These are phyloP conservation scores for Notodonta ziczac DNA, from an alignment of 2,888 invertebrate genomes.

Conservation along the genomic window DNA sequence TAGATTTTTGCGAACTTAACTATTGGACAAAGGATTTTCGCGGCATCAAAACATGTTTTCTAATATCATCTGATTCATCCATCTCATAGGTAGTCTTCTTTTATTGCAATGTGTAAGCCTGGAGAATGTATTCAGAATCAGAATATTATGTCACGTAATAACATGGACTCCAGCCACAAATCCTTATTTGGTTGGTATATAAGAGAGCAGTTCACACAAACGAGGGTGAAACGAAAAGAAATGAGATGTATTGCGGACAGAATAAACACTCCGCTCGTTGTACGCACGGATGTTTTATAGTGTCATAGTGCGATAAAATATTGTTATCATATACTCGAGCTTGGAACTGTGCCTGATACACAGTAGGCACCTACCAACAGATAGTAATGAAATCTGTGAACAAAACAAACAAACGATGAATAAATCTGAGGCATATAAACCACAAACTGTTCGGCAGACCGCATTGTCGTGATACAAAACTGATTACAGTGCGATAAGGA, in stretches of 20 bases:
- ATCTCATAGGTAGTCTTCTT: too few species aligned
- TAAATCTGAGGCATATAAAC: neutral
- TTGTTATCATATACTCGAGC: conserved; percentile 56
- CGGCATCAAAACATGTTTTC: too few species aligned
- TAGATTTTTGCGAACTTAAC: too few species aligned
- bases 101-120: neutral
- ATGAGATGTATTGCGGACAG: conserved; percentile 49
- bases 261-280: conserved; percentile 29
- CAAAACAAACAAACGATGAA: neutral
- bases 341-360: conserved; percentile 65
- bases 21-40: too few species aligned
- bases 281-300: conserved; percentile 42
- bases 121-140: neutral
- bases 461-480: neutral
- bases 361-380: conserved; percentile 8
- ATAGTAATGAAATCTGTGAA: conserved; percentile 13
- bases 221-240: conserved; percentile 23
- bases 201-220: conserved; percentile 6
- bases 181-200: neutral
- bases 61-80: too few species aligned
- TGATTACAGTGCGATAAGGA: too few species aligned
- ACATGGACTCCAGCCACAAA: conserved; percentile 1
- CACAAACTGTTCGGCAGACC: neutral
- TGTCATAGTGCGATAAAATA: conserved; percentile 50
- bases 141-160: neutral